A percentile compares a stretch with the other conserved stretches of the same genome.
These are phyloP conservation scores for Caenorhabditis sp. DNA, from an alignment of 2,888 invertebrate species.

Conservation along the genomic window DNA sequence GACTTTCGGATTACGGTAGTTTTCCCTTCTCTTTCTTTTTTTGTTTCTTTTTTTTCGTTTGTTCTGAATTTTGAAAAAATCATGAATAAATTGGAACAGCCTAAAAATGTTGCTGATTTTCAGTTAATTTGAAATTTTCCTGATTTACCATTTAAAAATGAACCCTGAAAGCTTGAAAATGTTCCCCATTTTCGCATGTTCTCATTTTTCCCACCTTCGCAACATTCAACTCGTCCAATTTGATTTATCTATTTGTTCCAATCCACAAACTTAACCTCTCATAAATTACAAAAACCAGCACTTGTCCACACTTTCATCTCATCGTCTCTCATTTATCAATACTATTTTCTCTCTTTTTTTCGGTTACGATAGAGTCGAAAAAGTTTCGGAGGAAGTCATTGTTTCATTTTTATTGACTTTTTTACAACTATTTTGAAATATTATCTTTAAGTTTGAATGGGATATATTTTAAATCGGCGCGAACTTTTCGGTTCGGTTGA, in stretches of 20 bases:
- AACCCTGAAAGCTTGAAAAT: neutral
- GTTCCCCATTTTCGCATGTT: neutral
- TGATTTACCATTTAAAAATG: no score
- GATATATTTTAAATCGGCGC: no score
- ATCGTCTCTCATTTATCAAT: neutral
- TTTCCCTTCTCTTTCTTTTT: no score
- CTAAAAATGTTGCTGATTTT: no score
- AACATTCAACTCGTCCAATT: neutral
- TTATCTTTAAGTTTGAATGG: conserved; percentile 1
- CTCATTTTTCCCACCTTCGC: no score
- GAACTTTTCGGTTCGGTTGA: no score
- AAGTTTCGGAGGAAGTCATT: neutral
- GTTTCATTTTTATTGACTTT: conserved; percentile 1
- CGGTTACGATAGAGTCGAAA: neutral
- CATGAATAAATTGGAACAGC: no score
- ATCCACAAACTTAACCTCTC: neutral
- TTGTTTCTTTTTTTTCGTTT: no score
- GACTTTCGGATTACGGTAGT: neutral
- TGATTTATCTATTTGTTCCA: neutral
- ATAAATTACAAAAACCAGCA: conserved; percentile 6
- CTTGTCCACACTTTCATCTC: conserved; percentile 2
- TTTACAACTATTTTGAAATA: conserved; percentile 6
- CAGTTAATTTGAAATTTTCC: no score
- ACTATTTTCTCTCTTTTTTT: neutral
- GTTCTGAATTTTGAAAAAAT: no score